phyloP scores from a whole-genome alignment of 2,113 vertebrate species.

The Asarcornis scutulata region DNA sequence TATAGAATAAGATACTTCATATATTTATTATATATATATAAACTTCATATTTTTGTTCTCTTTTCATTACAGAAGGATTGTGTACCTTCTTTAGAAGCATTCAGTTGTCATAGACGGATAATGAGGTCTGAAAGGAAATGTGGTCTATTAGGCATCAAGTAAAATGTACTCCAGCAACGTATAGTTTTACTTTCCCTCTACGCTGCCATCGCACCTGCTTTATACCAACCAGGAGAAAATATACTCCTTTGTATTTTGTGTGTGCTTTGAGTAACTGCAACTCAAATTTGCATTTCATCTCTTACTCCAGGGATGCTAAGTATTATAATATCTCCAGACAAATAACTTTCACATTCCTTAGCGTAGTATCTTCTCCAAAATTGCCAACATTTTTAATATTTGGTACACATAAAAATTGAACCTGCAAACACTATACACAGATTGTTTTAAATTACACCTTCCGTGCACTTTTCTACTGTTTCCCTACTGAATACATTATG shows the following conservation, averaged over 20 bases:
- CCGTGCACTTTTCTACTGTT: slow-evolving; percentile 13
- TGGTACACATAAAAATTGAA: not conserved
- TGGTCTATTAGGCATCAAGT: not conserved
- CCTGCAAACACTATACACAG: not conserved
- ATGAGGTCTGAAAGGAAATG: not conserved
- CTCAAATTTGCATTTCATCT: slow-evolving; percentile 6
- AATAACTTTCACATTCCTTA: not conserved
- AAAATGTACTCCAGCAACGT: not conserved
- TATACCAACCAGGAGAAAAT: not conserved
- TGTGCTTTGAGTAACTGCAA: not conserved
- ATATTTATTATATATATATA: not conserved
- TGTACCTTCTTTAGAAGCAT: not conserved
- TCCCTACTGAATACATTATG: not conserved
- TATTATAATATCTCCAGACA: slow-evolving; percentile 22
- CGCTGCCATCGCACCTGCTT: not conserved
- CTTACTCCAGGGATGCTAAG: not conserved
- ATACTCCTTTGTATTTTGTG: not conserved
- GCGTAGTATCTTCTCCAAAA: not conserved
- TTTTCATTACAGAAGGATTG: not conserved
- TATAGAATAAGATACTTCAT: not conserved
- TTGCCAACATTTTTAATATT: slow-evolving; percentile 12
- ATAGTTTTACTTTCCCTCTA: not conserved
- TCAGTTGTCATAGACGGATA: not conserved
- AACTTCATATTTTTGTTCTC: not conserved
- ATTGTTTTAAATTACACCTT: slow-evolving; percentile 33